phyloP scores from a whole-genome alignment of 2,113 vertebrate species.

The Dromaius novaehollandiae region DNA sequence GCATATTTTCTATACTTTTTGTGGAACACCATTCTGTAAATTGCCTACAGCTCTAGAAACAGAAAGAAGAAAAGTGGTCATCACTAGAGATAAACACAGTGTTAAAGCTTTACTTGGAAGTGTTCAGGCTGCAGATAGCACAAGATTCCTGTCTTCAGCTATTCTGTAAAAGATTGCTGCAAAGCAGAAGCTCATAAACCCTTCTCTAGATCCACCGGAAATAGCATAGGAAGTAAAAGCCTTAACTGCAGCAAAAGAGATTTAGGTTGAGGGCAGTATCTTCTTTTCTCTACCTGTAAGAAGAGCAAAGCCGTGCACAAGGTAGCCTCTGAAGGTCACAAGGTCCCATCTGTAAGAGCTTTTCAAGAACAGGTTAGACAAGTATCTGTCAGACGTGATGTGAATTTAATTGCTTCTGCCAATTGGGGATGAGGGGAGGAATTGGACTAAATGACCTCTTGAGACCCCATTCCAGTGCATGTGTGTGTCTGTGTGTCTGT shows the following conservation, averaged over 20 bases:
- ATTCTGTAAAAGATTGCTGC: not conserved
- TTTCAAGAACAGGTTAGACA: not conserved
- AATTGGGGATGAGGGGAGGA: not conserved
- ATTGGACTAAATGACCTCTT: not conserved
- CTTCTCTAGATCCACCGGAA: not conserved
- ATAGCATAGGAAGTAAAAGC: not conserved
- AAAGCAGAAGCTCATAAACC: not conserved
- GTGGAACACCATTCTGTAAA: not conserved
- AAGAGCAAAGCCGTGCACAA: not conserved
- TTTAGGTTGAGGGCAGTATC: not conserved
- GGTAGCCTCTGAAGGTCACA: not conserved
- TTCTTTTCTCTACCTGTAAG: not conserved
- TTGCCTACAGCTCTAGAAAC: not conserved
- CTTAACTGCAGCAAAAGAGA: not conserved
- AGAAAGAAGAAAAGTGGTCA: not conserved
- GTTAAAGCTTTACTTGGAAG: not conserved
- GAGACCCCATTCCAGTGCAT: not conserved
- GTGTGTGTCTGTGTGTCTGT: not conserved
- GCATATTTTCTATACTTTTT: not conserved
- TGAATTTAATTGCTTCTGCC: not conserved
- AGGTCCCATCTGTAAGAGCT: not conserved
- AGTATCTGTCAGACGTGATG: not conserved
- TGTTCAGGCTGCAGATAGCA: not conserved
- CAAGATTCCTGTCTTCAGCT: not conserved
- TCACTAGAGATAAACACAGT: not conserved